Conservation (phyloP, 37 sponge, comb jelly and placozoan genomes). For the Bolinopsis microptera region DNA sequence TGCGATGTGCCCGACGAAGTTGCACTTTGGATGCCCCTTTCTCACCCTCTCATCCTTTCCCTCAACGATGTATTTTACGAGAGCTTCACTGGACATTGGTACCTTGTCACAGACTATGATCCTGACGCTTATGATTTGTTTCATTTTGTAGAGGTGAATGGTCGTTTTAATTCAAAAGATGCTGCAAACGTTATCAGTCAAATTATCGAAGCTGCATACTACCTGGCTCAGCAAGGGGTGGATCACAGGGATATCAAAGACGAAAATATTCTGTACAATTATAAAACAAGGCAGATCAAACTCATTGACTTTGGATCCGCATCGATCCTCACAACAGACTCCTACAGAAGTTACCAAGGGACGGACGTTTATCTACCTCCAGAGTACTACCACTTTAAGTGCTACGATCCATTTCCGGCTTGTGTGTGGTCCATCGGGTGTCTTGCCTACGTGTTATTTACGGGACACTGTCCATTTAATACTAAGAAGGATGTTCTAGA, state of each 20-base stretch:
- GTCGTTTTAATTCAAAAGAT: neutral
- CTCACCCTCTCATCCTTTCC: conserved; percentile 34
- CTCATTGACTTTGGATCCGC: conserved; percentile 48
- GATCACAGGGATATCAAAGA: conserved; percentile 65
- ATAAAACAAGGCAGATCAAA: neutral
- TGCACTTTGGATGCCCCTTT: conserved; percentile 44
- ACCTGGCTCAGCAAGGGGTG: conserved; percentile 33
- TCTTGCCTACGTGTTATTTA: conserved; percentile 26
- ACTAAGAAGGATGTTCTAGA: neutral
- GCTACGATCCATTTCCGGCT: conserved; percentile 42
- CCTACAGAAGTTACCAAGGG: neutral
- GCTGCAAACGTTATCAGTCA: neutral
- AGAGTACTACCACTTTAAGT: conserved; percentile 24
- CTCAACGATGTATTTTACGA: conserved; percentile 23
- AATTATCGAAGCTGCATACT: conserved; percentile 3
- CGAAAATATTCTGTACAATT: conserved; percentile 62
- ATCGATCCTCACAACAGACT: neutral
- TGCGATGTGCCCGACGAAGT: conserved; percentile 58
- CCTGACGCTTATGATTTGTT: conserved; percentile 6
- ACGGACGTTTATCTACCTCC: conserved; percentile 53
- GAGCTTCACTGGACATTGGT: neutral
- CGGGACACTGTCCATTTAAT: neutral
- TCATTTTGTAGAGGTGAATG: conserved; percentile 6
- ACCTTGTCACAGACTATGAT: conserved; percentile 25
- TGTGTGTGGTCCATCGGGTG: conserved; percentile 49